Percentiles rank a stretch among this genome's conserved stretches.
Conservation (phyloP, 2,113 vertebrate species). For the Erythrocebus patas region DNA sequence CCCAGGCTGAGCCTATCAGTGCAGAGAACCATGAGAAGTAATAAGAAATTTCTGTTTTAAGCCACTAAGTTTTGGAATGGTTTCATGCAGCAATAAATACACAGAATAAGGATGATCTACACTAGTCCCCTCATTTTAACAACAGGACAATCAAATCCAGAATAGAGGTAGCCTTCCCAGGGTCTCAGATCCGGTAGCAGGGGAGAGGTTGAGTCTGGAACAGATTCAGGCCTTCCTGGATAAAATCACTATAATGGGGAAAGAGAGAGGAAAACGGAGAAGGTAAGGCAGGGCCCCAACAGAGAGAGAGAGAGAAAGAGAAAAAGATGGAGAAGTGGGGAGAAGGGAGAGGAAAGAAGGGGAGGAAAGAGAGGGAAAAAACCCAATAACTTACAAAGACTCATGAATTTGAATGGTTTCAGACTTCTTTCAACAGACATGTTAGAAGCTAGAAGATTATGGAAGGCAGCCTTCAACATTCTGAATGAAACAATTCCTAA, state of each 20-base stretch:
- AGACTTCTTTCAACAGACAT: background rate
- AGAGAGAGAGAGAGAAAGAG: background rate
- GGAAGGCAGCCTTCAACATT: background rate
- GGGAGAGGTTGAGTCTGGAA: background rate
- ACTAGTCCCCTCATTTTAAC: background rate
- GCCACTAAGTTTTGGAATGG: background rate
- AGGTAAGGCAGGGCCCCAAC: too few relatives aligned
- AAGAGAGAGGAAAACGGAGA: background rate
- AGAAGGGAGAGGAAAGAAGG: background rate
- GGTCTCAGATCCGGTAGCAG: background rate
- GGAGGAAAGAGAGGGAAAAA: background rate
- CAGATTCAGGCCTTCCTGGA: background rate
- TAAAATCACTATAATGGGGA: background rate
- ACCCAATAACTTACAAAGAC: background rate
- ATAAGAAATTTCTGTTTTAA: background rate
- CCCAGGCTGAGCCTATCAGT: background rate
- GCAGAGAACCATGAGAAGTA: background rate
- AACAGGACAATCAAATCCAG: background rate
- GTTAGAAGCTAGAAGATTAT: background rate
- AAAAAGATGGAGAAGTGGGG: background rate
- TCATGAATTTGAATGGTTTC: background rate
- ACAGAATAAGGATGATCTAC: background rate
- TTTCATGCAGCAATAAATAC: background rate
- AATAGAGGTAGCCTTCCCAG: background rate
- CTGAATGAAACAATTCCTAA: background rate